These are phyloP conservation scores for Epizoanthus rinbou DNA, from an alignment of 92 coral and sea anemone genomes.

Conservation along the genomic window DNA sequence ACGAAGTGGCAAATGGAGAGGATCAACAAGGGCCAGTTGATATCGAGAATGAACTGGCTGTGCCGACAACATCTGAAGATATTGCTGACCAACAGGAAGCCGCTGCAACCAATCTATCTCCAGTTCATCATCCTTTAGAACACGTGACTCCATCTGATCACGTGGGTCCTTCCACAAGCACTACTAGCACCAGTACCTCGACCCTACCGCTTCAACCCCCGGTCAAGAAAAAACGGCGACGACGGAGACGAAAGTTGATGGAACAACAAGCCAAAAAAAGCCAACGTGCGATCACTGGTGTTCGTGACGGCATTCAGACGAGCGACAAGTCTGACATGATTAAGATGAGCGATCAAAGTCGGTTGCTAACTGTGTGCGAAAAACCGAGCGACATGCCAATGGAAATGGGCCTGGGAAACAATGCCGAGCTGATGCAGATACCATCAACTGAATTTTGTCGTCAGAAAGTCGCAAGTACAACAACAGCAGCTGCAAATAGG, in stretches of 20 bases:
- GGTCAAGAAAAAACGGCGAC: constrained; percentile 51
- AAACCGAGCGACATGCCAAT: neutral
- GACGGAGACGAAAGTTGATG: constrained; percentile 50
- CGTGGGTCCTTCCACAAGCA: constrained; percentile 29
- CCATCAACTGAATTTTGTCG: constrained; percentile 19
- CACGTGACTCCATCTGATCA: neutral
- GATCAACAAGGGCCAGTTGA: neutral
- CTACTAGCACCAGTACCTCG: constrained; percentile 31
- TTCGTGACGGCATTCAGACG: neutral
- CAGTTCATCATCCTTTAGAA: neutral
- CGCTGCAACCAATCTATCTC: neutral
- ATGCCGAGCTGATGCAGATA: neutral
- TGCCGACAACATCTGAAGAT: constrained; percentile 1
- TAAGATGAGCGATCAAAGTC: neutral
- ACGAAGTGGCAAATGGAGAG: neutral
- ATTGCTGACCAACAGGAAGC: constrained; percentile 11
- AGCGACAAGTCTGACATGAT: neutral
- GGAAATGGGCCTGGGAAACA: neutral
- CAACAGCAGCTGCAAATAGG: constrained; percentile 2
- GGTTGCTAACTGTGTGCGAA: neutral
- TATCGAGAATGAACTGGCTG: neutral
- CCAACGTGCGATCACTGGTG: constrained; percentile 11
- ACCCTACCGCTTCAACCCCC: constrained; percentile 43
- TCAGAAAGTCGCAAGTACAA: constrained; percentile 3
- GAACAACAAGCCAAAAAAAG: constrained; percentile 50